Percentiles rank a stretch among this genome's conserved stretches.
Evolutionary conservation across 2,888 invertebrate species (phyloP).

Genomic region (Ophion slaviceki): DNA sequence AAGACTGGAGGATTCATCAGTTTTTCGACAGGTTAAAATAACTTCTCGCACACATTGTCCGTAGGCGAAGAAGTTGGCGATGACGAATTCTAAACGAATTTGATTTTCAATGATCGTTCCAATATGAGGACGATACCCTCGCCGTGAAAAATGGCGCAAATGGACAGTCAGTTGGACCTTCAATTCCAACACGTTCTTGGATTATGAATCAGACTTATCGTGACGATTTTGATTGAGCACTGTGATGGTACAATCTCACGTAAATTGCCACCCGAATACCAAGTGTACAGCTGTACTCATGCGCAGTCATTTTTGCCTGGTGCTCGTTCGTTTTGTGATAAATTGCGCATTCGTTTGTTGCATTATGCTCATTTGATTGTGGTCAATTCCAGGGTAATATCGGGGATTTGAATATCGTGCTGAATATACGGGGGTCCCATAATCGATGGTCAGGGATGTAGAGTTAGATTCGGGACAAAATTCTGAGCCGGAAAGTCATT

Average conservation of each 20-base stretch:
- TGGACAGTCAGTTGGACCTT: conserved; percentile 35
- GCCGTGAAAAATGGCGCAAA: conserved; percentile 8
- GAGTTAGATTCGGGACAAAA: not conserved
- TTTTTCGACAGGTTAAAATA: not conserved
- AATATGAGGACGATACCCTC: not conserved
- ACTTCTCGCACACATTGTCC: not conserved
- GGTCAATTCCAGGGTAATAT: conserved; percentile 19
- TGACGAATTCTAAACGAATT: not conserved
- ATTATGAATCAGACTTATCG: conserved; percentile 62
- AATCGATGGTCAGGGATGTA: not conserved
- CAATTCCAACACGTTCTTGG: conserved; percentile 59
- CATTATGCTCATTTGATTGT: conserved; percentile 3
- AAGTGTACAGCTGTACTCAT: not conserved
- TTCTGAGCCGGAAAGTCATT: not conserved
- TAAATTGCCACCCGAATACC: conserved; percentile 10
- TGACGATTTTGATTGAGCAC: conserved; percentile 55
- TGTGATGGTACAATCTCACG: conserved; percentile 16
- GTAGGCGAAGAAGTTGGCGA: not conserved
- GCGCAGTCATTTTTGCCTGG: not conserved
- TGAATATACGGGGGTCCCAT: conserved; percentile 19
- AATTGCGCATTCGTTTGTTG: not conserved
- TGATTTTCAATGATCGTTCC: not conserved
- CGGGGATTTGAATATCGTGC: conserved; percentile 31
- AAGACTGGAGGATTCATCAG: not conserved
- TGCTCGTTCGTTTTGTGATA: not conserved